Percentiles rank a stretch among this genome's conserved stretches.
phyloP scores from a whole-genome alignment of 2,888 invertebrate species.

The Nomada fucata region DNA sequence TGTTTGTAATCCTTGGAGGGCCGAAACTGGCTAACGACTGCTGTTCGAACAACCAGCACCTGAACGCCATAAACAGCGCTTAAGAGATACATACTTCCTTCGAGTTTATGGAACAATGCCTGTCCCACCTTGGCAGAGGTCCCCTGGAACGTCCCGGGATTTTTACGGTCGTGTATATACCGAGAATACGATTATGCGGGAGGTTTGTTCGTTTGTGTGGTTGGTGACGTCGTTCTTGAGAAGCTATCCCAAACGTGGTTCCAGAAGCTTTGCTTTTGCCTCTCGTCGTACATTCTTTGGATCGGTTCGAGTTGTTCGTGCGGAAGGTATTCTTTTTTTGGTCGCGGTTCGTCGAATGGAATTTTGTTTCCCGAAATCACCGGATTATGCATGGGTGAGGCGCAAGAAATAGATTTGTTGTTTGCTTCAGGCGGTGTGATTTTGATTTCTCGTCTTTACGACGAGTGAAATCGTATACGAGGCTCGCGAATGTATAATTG shows the following conservation, averaged over 20 bases:
- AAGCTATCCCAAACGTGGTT: neutral
- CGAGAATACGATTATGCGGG: slow-evolving; percentile 27
- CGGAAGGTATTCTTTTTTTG: neutral
- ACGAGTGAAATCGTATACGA: no score
- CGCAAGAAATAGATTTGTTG: neutral
- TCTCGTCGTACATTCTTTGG: neutral
- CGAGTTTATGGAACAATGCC: slow-evolving; percentile 40
- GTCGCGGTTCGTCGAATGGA: neutral
- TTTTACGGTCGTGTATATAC: slow-evolving; percentile 8
- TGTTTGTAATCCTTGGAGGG: slow-evolving; percentile 43
- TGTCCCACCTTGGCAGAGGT: slow-evolving; percentile 12
- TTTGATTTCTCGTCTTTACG: no score
- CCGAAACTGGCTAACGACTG: slow-evolving; percentile 38
- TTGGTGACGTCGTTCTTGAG: slow-evolving; percentile 1
- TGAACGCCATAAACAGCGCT: slow-evolving; percentile 24
- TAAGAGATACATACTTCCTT: slow-evolving; percentile 11
- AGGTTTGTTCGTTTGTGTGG: neutral
- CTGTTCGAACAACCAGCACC: slow-evolving; percentile 43
- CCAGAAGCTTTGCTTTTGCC: neutral
- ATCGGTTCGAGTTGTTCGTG: neutral
- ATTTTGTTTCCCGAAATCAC: neutral
- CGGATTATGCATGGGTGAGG: neutral
- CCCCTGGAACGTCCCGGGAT: slow-evolving; percentile 1
- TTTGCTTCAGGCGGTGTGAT: no score
- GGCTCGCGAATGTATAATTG: no score